Percentiles rank a stretch among this genome's conserved stretches.
Conservation (phyloP, 2,113 vertebrate species). For the Notechis scutatus region DNA sequence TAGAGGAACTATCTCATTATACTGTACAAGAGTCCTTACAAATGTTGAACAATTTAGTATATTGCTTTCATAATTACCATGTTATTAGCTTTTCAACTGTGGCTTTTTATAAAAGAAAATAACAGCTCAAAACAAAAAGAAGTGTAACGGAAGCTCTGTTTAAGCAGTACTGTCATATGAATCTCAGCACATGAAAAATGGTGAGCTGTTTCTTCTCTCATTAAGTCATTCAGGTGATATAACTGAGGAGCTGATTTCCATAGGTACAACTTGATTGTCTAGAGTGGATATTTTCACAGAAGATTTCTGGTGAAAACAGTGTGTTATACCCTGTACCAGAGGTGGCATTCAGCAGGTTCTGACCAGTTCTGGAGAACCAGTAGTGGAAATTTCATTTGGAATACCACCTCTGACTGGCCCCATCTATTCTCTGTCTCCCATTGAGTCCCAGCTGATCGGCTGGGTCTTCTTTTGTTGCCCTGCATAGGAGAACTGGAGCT, state of each 20-base stretch:
- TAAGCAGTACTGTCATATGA: background rate
- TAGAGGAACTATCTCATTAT: background rate
- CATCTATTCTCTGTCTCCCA: too few species aligned
- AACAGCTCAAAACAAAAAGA: background rate
- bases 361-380: too few species aligned
- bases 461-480: too few species aligned
- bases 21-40: background rate
- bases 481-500: too few species aligned
- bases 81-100: background rate
- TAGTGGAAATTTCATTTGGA: too few species aligned
- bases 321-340: background rate
- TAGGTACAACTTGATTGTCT: background rate
- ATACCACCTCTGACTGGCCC: too few species aligned
- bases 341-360: too few species aligned
- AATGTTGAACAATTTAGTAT: conserved; percentile 2
- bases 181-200: background rate
- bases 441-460: too few species aligned
- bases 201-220: background rate
- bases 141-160: background rate
- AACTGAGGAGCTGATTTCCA: background rate
- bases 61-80: background rate
- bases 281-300: background rate
- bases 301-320: background rate
- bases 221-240: background rate
- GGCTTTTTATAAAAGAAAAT: background rate